phyloP scores from a whole-genome alignment of 64 coral and sea anemone genomes.

The Actinia tenebrosa region DNA sequence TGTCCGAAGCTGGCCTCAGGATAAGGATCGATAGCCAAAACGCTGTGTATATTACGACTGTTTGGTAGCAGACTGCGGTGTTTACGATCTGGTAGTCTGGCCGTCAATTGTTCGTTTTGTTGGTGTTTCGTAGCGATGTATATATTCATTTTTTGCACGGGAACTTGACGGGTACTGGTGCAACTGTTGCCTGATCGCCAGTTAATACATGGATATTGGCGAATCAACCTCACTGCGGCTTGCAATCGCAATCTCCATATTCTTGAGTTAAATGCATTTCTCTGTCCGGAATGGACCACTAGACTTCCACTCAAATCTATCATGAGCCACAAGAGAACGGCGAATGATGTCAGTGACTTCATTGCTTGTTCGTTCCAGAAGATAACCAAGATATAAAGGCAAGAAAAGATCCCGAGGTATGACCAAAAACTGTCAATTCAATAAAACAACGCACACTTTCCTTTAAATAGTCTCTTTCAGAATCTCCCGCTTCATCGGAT shows the following conservation, averaged over 20 bases:
- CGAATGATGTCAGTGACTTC: neutral
- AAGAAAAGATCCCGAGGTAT: neutral
- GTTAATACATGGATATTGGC: conserved; percentile 14
- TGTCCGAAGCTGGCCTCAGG: conserved; percentile 67
- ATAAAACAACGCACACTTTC: neutral
- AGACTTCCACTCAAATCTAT: conserved; percentile 12
- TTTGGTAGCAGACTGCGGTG: conserved; percentile 20
- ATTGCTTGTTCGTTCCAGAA: neutral
- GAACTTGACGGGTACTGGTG: neutral
- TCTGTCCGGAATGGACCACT: neutral
- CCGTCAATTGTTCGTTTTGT: conserved; percentile 10
- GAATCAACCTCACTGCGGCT: neutral
- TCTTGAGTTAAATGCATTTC: conserved; percentile 3
- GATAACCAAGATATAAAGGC: neutral
- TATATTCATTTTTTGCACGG: conserved; percentile 31
- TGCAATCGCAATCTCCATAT: conserved; percentile 12
- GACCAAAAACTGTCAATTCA: neutral
- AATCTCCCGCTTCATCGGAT: conserved; percentile 11
- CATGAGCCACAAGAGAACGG: neutral
- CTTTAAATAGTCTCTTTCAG: neutral
- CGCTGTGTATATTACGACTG: conserved; percentile 35
- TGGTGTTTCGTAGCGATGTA: conserved; percentile 24
- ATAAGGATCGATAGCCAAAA: conserved; percentile 58
- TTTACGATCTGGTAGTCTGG: conserved; percentile 44
- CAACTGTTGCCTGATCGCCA: neutral